Percentiles rank a stretch among this genome's conserved stretches.
Conservation (phyloP, 2,113 vertebrate genomes). For the Mesembrinibis cayennensis region DNA sequence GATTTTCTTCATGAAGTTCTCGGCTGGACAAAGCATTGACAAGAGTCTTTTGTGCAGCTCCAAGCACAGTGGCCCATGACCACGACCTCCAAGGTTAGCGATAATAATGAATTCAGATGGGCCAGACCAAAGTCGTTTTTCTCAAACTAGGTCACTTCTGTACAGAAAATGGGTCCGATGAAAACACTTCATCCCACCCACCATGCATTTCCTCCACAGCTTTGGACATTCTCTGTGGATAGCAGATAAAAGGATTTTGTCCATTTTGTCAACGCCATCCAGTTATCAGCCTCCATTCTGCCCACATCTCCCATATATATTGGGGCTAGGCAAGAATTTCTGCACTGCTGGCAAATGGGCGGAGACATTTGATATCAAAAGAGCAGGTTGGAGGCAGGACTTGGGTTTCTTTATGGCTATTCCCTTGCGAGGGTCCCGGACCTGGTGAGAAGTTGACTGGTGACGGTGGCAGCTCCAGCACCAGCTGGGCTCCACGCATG, state of each 20-base stretch:
- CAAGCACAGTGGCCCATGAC: not conserved
- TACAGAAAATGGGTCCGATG: not conserved
- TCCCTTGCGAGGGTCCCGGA: not conserved
- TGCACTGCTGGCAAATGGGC: not conserved
- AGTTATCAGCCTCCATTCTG: not conserved
- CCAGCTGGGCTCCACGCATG: fast-evolving
- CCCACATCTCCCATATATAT: not conserved
- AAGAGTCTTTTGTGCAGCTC: not conserved
- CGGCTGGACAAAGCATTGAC: not conserved
- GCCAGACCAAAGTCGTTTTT: not conserved
- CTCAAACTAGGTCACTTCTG: not conserved
- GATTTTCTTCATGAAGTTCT: not conserved
- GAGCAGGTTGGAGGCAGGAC: not conserved
- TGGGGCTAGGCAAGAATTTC: fast-evolving
- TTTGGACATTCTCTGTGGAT: not conserved
- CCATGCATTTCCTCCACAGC: not conserved
- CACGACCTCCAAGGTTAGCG: not conserved
- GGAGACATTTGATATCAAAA: not conserved
- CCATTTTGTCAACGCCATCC: not conserved
- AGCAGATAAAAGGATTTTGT: not conserved
- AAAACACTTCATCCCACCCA: not conserved
- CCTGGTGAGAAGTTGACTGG: not conserved
- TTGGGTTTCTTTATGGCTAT: not conserved
- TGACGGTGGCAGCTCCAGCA: not conserved
- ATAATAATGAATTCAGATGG: not conserved